Base-by-base conservation (phyloP, 2,888 invertebrate genomes). In the Rotaria socialis region DNA sequence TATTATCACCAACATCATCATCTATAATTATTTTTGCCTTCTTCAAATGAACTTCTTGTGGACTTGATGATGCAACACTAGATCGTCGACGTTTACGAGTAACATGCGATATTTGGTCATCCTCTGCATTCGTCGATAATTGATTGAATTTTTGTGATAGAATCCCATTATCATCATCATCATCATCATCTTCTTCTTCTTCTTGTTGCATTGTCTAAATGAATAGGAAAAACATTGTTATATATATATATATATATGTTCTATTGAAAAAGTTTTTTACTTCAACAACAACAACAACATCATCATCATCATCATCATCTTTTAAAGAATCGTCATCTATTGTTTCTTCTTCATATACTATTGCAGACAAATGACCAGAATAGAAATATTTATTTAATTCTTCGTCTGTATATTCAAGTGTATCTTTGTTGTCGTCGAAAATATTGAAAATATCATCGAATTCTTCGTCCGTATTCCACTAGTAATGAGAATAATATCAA, bases 211-310 rank as follows among this genome's bases (percentile, higher is more conserved):
- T 10, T 60, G n/a, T 27, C 10, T 60, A 3, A 14, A 14, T 14
- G 11, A n/a, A n/a, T n/a, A n/a, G n/a, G n/a, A n/a, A n/a, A n/a
- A n/a, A n/a, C n/a, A n/a, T n/a, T n/a, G n/a, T n/a, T n/a, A n/a
- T n/a, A n/a, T n/a, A n/a, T n/a, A n/a, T n/a, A n/a, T n/a, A n/a
- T n/a, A n/a, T n/a, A n/a, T n/a, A n/a, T n/a, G n/a, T n/a, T n/a
- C n/a, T n/a, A n/a, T n/a, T n/a, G n/a, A n/a, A n/a, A n/a, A n/a
- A n/a, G n/a, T n/a, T n/a, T n/a, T 3, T 60, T 27, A 60, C 60
- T n/a, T 60, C 11, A 27, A 27, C 14, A n/a, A 27, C 3, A 0
- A 14, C 0, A 0, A 3, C 3, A n/a, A 14, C 7, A 1, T 27
- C 3, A 27, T 35, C 35, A n/a, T n/a, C 7, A 1, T 27, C 3